Evolutionary conservation across 2,797 vertebrate genomes (phyloP).

Genomic region (Lates japonicus): DNA sequence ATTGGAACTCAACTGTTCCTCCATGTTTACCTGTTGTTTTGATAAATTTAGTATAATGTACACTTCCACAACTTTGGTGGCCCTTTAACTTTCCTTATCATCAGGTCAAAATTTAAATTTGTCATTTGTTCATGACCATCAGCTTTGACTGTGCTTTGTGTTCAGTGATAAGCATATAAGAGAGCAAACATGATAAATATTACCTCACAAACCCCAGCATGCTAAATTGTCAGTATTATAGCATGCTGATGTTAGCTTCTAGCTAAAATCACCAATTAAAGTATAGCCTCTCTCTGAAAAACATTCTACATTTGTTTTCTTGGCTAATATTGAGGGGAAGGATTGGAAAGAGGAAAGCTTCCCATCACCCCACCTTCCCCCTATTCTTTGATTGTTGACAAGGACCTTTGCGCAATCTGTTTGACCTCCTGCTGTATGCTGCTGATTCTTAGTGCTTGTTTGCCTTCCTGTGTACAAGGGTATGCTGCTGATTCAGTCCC

Average conservation of each 20-base stretch:
- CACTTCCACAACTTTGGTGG: neutral
- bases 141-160: neutral
- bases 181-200: neutral
- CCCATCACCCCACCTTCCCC: neutral
- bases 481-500: slow-evolving; percentile 87
- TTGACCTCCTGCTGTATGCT: slow-evolving; percentile 71
- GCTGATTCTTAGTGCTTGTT: slow-evolving; percentile 74
- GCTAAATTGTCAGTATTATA: neutral
- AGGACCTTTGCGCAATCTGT: slow-evolving; percentile 67
- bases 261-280: neutral
- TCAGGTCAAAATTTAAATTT: neutral
- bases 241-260: neutral
- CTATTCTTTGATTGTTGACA: slow-evolving; percentile 37
- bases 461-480: slow-evolving; percentile 82
- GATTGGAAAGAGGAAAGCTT: slow-evolving; percentile 5
- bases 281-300: neutral
- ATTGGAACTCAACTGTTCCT: neutral
- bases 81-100: neutral
- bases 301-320: neutral
- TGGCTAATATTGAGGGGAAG: neutral
- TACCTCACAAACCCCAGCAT: neutral
- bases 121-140: neutral
- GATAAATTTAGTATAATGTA: neutral
- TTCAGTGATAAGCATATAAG: neutral
- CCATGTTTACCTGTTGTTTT: too few species aligned